Evolutionary conservation across 2,113 vertebrate species (phyloP).

Genomic region (Pomatorhinus ruficollis): DNA sequence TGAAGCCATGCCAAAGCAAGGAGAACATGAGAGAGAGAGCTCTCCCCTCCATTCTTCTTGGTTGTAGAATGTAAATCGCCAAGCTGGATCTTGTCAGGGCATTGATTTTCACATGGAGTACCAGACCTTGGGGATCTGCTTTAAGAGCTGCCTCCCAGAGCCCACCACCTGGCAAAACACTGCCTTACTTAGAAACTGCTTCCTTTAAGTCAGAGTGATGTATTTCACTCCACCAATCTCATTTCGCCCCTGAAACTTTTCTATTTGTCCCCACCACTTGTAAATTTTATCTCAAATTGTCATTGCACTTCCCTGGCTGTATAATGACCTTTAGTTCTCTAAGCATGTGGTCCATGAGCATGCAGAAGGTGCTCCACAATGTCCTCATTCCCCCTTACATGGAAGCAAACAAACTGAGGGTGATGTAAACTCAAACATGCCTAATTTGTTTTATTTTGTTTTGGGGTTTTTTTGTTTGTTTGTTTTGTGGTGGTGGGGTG

Average conservation of each 20-base stretch:
- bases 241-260: neutral
- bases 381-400: rapidly evolving
- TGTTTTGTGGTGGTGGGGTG: neutral
- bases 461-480: neutral
- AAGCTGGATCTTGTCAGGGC: neutral
- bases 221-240: neutral
- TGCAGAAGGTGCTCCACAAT: neutral
- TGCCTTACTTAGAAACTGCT: neutral
- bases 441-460: neutral
- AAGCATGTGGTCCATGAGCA: neutral
- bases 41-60: neutral
- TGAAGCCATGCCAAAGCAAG: neutral
- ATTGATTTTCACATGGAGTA: neutral
- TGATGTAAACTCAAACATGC: neutral
- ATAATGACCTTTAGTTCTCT: neutral
- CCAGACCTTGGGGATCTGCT: neutral
- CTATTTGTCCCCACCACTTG: neutral
- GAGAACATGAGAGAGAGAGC: rapidly evolving
- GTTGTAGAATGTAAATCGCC: neutral
- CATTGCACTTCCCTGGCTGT: neutral
- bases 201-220: neutral
- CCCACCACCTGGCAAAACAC: neutral
- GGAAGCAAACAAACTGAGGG: neutral
- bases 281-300: neutral
- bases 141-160: neutral